phyloP scores from a whole-genome alignment of 2,113 vertebrate species.

The Caloenas nicobarica region DNA sequence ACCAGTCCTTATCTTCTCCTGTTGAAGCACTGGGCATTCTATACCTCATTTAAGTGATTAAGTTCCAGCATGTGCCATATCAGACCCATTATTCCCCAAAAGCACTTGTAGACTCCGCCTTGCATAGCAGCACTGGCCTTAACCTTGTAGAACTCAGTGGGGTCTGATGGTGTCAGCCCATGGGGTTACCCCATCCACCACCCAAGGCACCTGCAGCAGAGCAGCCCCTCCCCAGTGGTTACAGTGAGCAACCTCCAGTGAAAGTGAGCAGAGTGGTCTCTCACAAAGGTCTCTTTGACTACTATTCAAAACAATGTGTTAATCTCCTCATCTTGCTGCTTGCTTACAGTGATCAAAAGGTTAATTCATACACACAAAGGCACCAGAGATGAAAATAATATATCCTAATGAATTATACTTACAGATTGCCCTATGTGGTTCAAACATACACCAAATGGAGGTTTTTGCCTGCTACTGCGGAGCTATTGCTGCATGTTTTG shows the following conservation, averaged over 20 bases:
- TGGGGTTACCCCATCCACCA: background rate
- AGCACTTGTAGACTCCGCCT: background rate
- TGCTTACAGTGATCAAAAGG: background rate
- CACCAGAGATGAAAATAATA: background rate
- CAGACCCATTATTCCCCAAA: background rate
- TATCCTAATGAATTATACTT: background rate
- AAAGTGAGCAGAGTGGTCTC: background rate
- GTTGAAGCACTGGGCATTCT: background rate
- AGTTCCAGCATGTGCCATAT: background rate
- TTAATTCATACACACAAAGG: background rate
- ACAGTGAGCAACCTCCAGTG: background rate
- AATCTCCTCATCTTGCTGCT: background rate
- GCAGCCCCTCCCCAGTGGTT: rapidly evolving
- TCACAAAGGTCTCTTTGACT: background rate
- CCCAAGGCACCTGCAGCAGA: background rate
- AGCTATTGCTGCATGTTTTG: background rate
- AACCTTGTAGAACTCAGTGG: background rate
- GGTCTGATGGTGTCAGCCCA: background rate
- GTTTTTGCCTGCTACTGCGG: background rate
- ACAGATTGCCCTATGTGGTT: background rate
- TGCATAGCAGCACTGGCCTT: background rate
- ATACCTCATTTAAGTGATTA: background rate
- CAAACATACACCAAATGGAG: background rate
- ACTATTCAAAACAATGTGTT: background rate
- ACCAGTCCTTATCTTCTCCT: background rate